Percentiles rank a stretch among this genome's conserved stretches.
These are phyloP conservation scores for Amazona guildingii DNA, from an alignment of 2,113 vertebrate genomes.

Conservation along the genomic window DNA sequence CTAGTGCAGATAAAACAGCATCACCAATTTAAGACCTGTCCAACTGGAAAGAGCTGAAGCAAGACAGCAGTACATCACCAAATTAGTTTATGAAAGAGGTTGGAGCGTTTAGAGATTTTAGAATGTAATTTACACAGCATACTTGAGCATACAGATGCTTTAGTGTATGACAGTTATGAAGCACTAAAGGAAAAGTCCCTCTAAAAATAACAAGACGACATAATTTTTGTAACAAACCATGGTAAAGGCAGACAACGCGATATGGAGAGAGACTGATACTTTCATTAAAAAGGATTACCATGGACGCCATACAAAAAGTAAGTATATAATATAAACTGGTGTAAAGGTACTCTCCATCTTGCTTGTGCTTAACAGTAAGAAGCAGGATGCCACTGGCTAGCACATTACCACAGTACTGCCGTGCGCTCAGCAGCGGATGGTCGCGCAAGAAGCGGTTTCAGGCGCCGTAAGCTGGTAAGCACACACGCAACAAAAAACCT, in stretches of 20 bases:
- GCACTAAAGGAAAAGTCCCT: neutral
- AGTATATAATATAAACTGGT: neutral
- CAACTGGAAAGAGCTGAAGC: neutral
- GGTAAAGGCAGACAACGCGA: neutral
- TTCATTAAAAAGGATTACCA: neutral
- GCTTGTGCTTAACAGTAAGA: neutral
- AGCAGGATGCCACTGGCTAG: conserved; percentile 27
- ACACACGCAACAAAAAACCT: conserved; percentile 24
- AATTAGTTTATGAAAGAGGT: conserved; percentile 32
- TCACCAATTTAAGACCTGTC: neutral
- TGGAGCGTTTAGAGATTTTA: neutral
- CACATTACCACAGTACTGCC: neutral
- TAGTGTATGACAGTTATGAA: conserved; percentile 39
- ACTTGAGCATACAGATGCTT: conserved; percentile 35
- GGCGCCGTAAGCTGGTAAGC: conserved; percentile 2
- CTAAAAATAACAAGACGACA: neutral
- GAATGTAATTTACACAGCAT: conserved; percentile 23
- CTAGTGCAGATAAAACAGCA: conserved; percentile 71
- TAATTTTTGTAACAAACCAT: neutral
- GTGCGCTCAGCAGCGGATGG: neutral
- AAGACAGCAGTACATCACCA: neutral
- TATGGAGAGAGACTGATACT: neutral
- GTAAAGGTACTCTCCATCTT: neutral
- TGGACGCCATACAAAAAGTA: neutral
- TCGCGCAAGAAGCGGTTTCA: neutral